These are phyloP conservation scores for Drosophila burlai DNA, from an alignment of 1,140 invertebrate species.

Conservation along the genomic window DNA sequence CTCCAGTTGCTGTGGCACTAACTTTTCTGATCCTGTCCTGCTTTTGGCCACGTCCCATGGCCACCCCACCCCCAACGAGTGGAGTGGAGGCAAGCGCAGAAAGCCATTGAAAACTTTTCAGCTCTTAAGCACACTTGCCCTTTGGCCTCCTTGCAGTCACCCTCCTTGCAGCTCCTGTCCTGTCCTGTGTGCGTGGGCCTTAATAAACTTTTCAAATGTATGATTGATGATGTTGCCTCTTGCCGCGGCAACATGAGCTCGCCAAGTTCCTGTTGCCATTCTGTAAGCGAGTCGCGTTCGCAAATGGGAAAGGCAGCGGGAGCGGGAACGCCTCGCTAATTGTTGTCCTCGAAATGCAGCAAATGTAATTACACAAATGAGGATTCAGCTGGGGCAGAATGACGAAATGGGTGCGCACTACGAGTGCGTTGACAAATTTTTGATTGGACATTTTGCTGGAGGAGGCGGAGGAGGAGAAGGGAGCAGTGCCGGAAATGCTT, in stretches of 20 bases:
- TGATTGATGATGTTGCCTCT: constrained; percentile 77
- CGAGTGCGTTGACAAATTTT: constrained; percentile 51
- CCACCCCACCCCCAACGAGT: too few relatives aligned
- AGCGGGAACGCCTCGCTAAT: constrained; percentile 56
- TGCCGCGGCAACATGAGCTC: constrained; percentile 29
- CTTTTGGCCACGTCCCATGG: background rate
- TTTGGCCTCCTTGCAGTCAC: constrained; percentile 20
- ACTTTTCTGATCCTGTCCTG: constrained; percentile 43
- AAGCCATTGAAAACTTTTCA: constrained; percentile 77
- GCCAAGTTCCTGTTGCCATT: constrained; percentile 59
- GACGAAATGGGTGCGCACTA: background rate
- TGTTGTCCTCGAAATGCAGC: constrained; percentile 73
- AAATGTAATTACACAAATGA: constrained; percentile 81
- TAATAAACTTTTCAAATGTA: constrained; percentile 82
- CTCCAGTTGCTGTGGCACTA: constrained; percentile 5
- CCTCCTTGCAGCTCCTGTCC: constrained; percentile 3
- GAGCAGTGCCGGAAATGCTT: constrained; percentile 25
- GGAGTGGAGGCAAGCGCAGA: constrained; percentile 42
- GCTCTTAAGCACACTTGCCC: constrained; percentile 73
- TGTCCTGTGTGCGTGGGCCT: constrained; percentile 41
- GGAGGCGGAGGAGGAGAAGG: too few relatives aligned
- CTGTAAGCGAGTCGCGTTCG: constrained; percentile 72
- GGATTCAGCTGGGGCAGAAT: constrained; percentile 45
- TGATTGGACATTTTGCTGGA: constrained; percentile 28
- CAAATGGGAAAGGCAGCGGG: background rate